Conservation (phyloP, 2,113 vertebrate genomes). For the Cebus imitator region DNA sequence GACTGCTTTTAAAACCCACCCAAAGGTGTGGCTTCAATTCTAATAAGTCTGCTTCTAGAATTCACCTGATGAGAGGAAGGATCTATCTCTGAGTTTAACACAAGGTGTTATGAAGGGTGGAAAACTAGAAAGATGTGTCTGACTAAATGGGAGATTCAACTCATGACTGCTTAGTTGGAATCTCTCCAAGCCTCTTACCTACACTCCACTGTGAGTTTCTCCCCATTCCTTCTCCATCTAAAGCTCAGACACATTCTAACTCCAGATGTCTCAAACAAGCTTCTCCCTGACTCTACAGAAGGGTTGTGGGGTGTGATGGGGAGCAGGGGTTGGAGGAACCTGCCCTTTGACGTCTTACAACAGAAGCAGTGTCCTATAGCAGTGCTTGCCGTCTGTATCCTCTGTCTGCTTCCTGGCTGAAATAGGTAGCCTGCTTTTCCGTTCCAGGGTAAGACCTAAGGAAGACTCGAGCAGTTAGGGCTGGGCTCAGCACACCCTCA, state of each 20-base stretch:
- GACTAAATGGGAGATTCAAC: not conserved
- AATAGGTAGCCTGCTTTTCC: not conserved
- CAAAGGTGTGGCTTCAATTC: not conserved
- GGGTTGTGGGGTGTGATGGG: not conserved
- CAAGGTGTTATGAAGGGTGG: not conserved
- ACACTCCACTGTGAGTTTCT: not conserved
- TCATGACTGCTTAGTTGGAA: not conserved
- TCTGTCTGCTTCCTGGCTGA: not conserved
- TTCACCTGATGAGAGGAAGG: not conserved
- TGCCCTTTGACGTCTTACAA: not conserved
- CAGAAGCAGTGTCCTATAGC: not conserved
- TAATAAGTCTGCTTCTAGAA: not conserved
- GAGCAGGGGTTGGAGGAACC: not conserved
- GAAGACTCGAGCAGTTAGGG: not conserved
- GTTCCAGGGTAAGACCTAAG: not conserved
- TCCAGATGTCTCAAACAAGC: not conserved
- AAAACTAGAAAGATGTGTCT: not conserved
- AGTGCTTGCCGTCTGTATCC: not conserved
- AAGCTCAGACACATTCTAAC: not conserved
- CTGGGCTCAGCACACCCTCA: fast-evolving
- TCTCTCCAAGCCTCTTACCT: not conserved
- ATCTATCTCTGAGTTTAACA: not conserved
- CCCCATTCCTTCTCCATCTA: not conserved
- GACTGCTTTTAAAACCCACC: not conserved
- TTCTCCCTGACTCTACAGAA: not conserved